phyloP scores from a whole-genome alignment of 1,140 invertebrate genomes.

The Drosophila murphyi region DNA sequence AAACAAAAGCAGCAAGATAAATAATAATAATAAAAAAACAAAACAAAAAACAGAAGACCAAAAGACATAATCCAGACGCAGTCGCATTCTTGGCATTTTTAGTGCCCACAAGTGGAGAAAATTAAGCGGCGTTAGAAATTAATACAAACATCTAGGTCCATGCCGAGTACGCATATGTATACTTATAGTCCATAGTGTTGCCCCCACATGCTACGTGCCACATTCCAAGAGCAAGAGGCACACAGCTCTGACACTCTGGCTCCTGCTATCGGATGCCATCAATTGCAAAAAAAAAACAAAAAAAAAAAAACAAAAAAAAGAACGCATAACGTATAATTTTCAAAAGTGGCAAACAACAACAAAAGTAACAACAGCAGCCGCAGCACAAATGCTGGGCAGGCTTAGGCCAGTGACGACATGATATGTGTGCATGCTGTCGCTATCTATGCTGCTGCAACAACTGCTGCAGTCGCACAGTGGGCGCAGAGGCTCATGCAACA shows the following conservation, averaged over 20 bases:
- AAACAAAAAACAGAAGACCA: constrained; percentile 27
- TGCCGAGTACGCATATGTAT: background rate
- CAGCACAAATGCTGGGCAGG: constrained; percentile 57
- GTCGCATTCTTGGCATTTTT: constrained; percentile 60
- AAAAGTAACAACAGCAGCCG: constrained; percentile 46
- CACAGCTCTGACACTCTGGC: constrained; percentile 40
- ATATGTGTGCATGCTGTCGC: constrained; percentile 31
- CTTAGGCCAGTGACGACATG: constrained; percentile 45
- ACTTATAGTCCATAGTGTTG: background rate
- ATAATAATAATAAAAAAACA: constrained; percentile 2
- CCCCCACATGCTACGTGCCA: constrained; percentile 19
- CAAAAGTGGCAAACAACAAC: constrained; percentile 75
- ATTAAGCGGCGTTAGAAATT: constrained; percentile 81
- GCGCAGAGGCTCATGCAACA: background rate
- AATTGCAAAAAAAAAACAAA: constrained; percentile 71
- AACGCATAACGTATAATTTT: constrained; percentile 77
- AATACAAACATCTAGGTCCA: constrained; percentile 63
- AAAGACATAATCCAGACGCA: constrained; percentile 45
- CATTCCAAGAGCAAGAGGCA: constrained; percentile 47
- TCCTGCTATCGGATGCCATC: constrained; percentile 80
- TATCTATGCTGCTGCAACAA: background rate
- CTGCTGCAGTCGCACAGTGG: constrained; percentile 50
- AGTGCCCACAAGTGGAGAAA: constrained; percentile 64
- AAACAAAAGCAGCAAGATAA: constrained; percentile 16
- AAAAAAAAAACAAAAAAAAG: constrained; percentile 47